A percentile compares a stretch with the other conserved stretches of the same genome.
These are phyloP conservation scores for Calyptommatus sinebrachiatus DNA, from an alignment of 2,113 vertebrate genomes.

Conservation along the genomic window DNA sequence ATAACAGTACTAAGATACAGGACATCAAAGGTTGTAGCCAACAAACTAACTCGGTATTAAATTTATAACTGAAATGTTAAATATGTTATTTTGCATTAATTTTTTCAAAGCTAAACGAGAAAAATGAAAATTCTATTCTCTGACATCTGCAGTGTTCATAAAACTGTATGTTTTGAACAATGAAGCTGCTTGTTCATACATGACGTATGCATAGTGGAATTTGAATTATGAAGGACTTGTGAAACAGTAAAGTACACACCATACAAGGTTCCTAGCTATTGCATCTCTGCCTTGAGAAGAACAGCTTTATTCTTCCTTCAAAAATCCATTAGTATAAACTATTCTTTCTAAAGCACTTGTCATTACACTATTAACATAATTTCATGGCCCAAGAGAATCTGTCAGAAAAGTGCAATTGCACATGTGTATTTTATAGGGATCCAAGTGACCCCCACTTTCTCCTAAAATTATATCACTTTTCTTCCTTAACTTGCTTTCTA, in stretches of 20 bases:
- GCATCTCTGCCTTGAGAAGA: constrained; percentile 59
- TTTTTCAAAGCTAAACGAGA: constrained; percentile 58
- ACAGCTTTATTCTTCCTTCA: constrained; percentile 63
- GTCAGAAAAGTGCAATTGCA: constrained; percentile 54
- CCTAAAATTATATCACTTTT: constrained; percentile 46
- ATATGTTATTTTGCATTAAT: constrained; percentile 52
- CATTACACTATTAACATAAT: constrained; percentile 70
- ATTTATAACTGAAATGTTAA: constrained; percentile 62
- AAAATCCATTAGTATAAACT: constrained; percentile 71
- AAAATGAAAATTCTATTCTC: constrained; percentile 51
- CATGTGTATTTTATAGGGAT: constrained; percentile 47
- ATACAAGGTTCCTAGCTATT: constrained; percentile 55
- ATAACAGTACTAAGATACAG: constrained; percentile 13
- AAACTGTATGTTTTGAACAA: constrained; percentile 73
- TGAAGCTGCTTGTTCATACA: constrained; percentile 69
- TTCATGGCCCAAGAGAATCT: constrained; percentile 66
- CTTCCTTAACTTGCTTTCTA: background rate
- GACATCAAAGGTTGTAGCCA: background rate
- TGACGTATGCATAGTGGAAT: constrained; percentile 73
- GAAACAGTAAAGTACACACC: constrained; percentile 62
- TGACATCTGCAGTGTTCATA: constrained; percentile 65
- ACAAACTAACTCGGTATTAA: constrained; percentile 43
- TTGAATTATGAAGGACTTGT: constrained; percentile 72
- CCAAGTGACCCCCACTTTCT: constrained; percentile 48
- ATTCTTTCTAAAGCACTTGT: constrained; percentile 55